Base-by-base conservation (phyloP, 2,797 vertebrate genomes). In the Microctenopoma stevenorrisi region DNA sequence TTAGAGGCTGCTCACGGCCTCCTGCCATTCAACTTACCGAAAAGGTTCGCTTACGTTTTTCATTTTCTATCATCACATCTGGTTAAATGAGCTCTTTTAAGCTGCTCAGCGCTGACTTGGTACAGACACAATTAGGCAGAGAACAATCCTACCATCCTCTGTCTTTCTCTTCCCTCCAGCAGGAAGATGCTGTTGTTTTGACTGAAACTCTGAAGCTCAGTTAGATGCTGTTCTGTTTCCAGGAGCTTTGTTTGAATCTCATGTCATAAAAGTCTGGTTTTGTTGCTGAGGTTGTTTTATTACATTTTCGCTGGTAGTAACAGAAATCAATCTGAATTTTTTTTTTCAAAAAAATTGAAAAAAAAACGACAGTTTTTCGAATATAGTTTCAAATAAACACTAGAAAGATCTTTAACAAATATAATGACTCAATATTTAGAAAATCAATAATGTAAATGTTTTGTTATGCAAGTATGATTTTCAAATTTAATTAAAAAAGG, bases 11-110 rank as follows among this genome's bases (percentile, higher is more conserved):
- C 40, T 58, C 9, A 26, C 37, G 0, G 4, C 30, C 28, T 28
- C 18, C 26, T 57, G 55, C 53, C 51, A 40, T 52, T 60, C 43
- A 61, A 46, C 40, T 59, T 14, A 10, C n/a, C n/a, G 22, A 35
- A 48, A 49, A 38, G 37, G 47, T 55, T 22, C 37, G 40, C 51
- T 56, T 40, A 40, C 18, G 11, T 49, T 48, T 28, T 51, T 68
- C 48, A 54, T 64, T 44, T 66, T 65, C 56, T 13, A 14, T 57
- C 50, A 38, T 64, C 47, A 49, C 46, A n/a, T 57, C 26, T 63
- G 52, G 42, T 42, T 37, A 26, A 54, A 72, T 44, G 16, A 59
- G 48, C 40, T 72, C 28, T 48, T 59, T 65, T 33, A 48, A 40
- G 43, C 11, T 7, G 68, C 42, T 33, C 46, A 64, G 51, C 26